A percentile compares a stretch with the other conserved stretches of the same genome.
Conservation (phyloP, 1,140 invertebrate genomes). For the Pogonus chalceus region DNA sequence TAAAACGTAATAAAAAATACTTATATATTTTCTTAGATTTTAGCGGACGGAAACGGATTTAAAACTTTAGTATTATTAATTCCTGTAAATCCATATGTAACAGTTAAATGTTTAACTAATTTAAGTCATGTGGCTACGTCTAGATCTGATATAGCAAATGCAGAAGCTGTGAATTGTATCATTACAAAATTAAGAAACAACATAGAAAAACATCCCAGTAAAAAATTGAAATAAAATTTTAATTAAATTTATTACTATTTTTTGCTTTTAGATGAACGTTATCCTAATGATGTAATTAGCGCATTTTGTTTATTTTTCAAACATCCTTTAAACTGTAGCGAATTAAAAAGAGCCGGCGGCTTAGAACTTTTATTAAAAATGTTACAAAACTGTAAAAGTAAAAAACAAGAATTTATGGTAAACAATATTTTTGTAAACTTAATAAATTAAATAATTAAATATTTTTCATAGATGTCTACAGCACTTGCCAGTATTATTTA, state of each 20-base stretch:
- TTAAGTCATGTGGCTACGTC: not conserved
- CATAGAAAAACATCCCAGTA: not conserved
- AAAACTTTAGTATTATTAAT: not conserved
- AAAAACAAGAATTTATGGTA: not conserved
- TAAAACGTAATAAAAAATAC: not conserved
- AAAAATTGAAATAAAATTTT: not conserved
- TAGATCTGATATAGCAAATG: conserved; percentile 1
- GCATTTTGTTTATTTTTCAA: conserved; percentile 1
- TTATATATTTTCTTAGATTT: not conserved
- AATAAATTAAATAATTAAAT: not conserved
- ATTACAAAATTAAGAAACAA: not conserved
- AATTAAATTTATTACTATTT: too few relatives aligned
- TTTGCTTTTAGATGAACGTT: not conserved
- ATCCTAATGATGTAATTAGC: not conserved
- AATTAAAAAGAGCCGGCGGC: not conserved
- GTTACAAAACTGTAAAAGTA: not conserved
- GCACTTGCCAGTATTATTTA: not conserved
- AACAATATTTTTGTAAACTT: not conserved
- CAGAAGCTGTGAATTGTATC: not conserved
- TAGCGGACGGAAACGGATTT: conserved; percentile 1
- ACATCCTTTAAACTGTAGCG: not conserved
- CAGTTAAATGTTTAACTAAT: not conserved
- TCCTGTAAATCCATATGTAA: not conserved
- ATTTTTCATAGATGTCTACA: not conserved
- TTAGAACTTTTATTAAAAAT: not conserved